These are phyloP conservation scores for Psittacula cyanocephala DNA, from an alignment of 2,113 vertebrate species.

Conservation along the genomic window DNA sequence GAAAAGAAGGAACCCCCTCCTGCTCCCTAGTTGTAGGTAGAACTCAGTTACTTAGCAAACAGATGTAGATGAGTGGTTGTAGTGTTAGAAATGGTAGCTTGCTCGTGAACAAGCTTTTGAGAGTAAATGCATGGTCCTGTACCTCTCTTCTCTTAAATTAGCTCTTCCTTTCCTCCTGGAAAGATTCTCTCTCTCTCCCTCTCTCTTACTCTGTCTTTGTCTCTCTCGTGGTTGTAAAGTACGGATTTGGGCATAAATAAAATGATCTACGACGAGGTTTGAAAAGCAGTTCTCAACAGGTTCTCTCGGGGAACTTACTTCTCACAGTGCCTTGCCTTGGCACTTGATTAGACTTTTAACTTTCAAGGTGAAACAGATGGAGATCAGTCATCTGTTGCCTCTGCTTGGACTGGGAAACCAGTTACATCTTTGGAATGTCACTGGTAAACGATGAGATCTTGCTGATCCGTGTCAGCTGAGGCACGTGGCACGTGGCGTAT, in stretches of 20 bases:
- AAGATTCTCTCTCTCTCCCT: constrained; percentile 62
- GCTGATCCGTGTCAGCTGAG: not conserved
- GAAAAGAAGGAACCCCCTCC: constrained; percentile 62
- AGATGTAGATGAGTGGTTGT: constrained; percentile 79
- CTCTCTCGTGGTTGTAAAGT: constrained; percentile 73
- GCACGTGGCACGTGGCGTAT: not conserved
- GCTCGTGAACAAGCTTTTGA: constrained; percentile 81
- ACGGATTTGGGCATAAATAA: constrained; percentile 69
- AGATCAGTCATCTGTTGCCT: not conserved
- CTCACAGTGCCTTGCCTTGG: constrained; percentile 31
- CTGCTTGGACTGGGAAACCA: not conserved
- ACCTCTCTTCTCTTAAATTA: constrained; percentile 77
- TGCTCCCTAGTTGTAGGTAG: constrained; percentile 81
- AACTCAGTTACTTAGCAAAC: constrained; percentile 79
- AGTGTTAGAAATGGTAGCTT: constrained; percentile 83
- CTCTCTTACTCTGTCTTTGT: constrained; percentile 48
- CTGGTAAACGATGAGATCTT: not conserved
- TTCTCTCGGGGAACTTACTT: constrained; percentile 25
- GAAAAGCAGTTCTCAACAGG: constrained; percentile 68
- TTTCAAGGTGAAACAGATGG: not conserved
- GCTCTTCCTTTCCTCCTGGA: constrained; percentile 70
- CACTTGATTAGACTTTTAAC: constrained; percentile 14
- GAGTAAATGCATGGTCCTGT: constrained; percentile 83
- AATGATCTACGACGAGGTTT: not conserved
- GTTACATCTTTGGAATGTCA: not conserved